These are phyloP conservation scores for Andricus curvator DNA, from an alignment of 2,888 invertebrate genomes.

Conservation along the genomic window DNA sequence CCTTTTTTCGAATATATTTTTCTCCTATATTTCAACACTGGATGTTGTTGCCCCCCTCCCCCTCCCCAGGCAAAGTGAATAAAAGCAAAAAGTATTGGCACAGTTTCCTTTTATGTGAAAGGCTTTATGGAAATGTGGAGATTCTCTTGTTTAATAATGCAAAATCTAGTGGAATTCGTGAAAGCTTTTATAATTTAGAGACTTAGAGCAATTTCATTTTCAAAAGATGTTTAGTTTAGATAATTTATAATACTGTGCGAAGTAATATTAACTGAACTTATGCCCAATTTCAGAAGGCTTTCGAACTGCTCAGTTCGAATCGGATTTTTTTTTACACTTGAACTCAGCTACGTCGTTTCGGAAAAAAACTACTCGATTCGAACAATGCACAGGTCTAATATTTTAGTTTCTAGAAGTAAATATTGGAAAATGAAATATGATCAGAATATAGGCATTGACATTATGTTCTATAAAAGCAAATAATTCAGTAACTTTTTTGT, in stretches of 20 bases:
- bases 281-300: too few relatives aligned
- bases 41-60: background rate
- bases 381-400: background rate
- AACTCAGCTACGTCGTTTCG: too few relatives aligned
- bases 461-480: background rate
- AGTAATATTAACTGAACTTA: too few relatives aligned
- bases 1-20: conserved; percentile 6
- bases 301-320: too few relatives aligned
- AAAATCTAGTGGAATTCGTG: background rate
- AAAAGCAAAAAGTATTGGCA: background rate
- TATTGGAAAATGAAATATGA: background rate
- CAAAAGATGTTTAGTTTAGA: background rate
- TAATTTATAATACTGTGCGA: too few relatives aligned
- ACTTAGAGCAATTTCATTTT: background rate
- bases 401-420: background rate
- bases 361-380: too few relatives aligned
- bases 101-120: background rate
- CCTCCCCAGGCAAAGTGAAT: background rate
- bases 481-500: too few relatives aligned
- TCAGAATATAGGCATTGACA: background rate
- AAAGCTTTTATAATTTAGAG: background rate
- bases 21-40: background rate
- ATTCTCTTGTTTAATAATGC: background rate
- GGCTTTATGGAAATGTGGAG: background rate
- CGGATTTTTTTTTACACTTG: too few relatives aligned